Base-by-base conservation (phyloP, 2,888 invertebrate species). In the Melangyna quadrimaculata region DNA sequence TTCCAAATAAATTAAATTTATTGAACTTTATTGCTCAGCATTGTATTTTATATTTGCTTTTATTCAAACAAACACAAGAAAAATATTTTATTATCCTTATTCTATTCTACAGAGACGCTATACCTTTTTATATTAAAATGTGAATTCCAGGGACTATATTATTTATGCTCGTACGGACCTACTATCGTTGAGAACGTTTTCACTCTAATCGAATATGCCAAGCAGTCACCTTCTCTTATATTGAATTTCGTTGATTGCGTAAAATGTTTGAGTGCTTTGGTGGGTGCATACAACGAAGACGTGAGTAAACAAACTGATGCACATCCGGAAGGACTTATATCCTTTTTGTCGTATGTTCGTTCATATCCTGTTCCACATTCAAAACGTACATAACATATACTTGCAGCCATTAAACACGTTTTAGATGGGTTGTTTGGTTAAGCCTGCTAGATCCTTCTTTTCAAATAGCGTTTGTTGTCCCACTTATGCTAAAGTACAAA, bases 171-270 rank as follows among this genome's bases (percentile, higher is more conserved):
- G 10, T n/a, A 51, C 27, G 51, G 14, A 51, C 27, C 22, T 51
- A 59, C 3, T 51, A 61, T 71, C 63, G 40, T 35, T 55, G 71
- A 71, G 51, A 78, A 61, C 24, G 71, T 63, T 78, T 78, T 63
- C 43, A 61, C 71, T 55, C 43, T 71, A 71, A 71, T 78, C 71
- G 71, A 77, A 70, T n/a, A n/a, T 40, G 27, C 24, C 37, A 32
- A 32, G 32, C 19, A 57, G 32, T 57, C 12, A 70, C 22, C 51
- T n/a, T n/a, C n/a, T 69, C 70, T 57, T 12, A 19, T 19, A 57
- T 57, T 35, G 12, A 40, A 37, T 40, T 61, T 61, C 8, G 9
- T 37, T n/a, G 24, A 61, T 40, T 37, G 37, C 61, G 61, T 61
- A 9, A 61, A 61, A 61, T 24, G 40, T 51, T 37, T n/a, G 37